These are phyloP conservation scores for Spialia ferax DNA, from an alignment of 2,888 invertebrate species.

Conservation along the genomic window DNA sequence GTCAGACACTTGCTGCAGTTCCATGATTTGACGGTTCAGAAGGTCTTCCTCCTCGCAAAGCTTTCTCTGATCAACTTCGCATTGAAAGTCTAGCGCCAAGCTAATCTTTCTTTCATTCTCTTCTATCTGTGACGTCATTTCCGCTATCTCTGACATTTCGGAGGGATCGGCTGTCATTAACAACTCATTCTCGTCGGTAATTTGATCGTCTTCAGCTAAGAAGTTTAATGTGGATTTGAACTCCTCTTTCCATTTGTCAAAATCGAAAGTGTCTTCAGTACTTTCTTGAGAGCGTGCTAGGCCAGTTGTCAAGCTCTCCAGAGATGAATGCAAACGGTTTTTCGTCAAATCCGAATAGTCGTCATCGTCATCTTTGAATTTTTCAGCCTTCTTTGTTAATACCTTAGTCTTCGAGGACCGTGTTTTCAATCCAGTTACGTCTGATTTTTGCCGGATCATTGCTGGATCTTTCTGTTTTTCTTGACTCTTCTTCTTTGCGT, in stretches of 20 bases:
- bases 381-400: slow-evolving; percentile 66
- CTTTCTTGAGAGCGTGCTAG: slow-evolving; percentile 77
- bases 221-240: slow-evolving; percentile 77
- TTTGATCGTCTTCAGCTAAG: slow-evolving; percentile 76
- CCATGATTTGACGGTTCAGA: slow-evolving; percentile 91
- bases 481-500: slow-evolving; percentile 58
- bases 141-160: slow-evolving; percentile 82
- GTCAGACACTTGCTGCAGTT: slow-evolving; percentile 90
- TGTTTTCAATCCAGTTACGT: slow-evolving; percentile 87
- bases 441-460: slow-evolving; percentile 87
- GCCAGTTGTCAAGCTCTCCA: slow-evolving; percentile 77
- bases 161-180: slow-evolving; percentile 76
- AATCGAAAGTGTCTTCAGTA: slow-evolving; percentile 74
- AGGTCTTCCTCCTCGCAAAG: slow-evolving; percentile 92
- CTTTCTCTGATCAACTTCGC: slow-evolving; percentile 91
- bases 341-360: slow-evolving; percentile 66
- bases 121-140: slow-evolving; percentile 83
- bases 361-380: slow-evolving; percentile 61
- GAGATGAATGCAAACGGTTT: slow-evolving; percentile 76
- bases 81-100: slow-evolving; percentile 88
- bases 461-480: slow-evolving; percentile 66
- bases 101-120: slow-evolving; percentile 86
- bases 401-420: slow-evolving; percentile 69
- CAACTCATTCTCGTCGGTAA: slow-evolving; percentile 74
- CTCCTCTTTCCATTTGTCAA: slow-evolving; percentile 79